Base-by-base conservation (phyloP, 2,888 invertebrate species). In the Glaucopsyche alexis region DNA sequence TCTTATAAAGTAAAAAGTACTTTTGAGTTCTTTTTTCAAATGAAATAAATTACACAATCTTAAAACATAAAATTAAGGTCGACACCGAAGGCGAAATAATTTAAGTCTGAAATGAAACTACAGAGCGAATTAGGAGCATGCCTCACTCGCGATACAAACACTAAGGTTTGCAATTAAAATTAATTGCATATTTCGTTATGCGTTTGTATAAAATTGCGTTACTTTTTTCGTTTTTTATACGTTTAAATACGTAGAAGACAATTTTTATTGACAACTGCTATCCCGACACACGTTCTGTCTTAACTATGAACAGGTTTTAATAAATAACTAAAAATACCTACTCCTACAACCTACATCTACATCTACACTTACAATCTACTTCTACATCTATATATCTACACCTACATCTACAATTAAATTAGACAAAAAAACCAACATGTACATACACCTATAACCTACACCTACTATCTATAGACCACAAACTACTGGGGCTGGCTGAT, bases 81-180 rank as follows among this genome's bases (percentile, higher is more conserved):
- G 16, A 19, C 9, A 42, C 67, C 19, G 16, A 19, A 49, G 29
- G 29, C 60, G 60, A 7, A 69, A 69, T 69, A 47, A 7, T 69
- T 49, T 69, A 16, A 47, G 69, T 69, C 29, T n/a, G 19, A 47
- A 47, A 69, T 69, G 69, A 49, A 69, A 69, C 69, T 69, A 55
- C 52, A 47, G 74, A 74, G 73, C 75, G 77, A 75, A 75, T 75
- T 75, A 75, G 76, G 74, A 78, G 74, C 75, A 74, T 55, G 77
- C 76, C 74, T 74, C 74, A 74, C 74, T 73, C 76, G 73, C 75
- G 77, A 71, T 77, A 75, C 72, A 76, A 79, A 79, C 79, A 76
- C 80, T 79, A 86, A n/a, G 84, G 86, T 86, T 79, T 77, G 85
- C 85, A 85, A 86, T 86, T 85, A 85, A 86, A 86, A 85, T 86